phyloP scores from a whole-genome alignment of 2,797 vertebrate genomes.

The Erethizon dorsatum region DNA sequence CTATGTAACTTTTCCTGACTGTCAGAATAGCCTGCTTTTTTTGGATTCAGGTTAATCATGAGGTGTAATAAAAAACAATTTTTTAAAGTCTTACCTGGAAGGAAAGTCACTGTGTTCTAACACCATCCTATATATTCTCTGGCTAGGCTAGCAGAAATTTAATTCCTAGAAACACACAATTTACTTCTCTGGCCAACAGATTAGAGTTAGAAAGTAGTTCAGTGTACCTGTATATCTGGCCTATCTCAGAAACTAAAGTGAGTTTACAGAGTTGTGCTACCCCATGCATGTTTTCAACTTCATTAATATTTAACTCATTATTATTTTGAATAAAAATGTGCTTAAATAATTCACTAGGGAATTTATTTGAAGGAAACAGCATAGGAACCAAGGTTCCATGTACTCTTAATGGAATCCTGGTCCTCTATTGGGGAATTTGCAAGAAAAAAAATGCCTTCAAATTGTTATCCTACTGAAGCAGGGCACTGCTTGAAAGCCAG shows the following conservation, averaged over 20 bases:
- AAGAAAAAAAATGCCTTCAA: background rate
- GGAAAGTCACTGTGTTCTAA: constrained; percentile 3
- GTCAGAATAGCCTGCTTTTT: constrained; percentile 49
- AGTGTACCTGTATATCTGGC: background rate
- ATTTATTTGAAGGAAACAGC: background rate
- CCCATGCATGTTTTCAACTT: background rate
- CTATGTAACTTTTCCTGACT: constrained; percentile 45
- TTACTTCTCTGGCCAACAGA: background rate
- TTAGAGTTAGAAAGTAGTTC: constrained; percentile 23
- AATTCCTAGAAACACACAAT: background rate
- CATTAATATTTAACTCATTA: constrained; percentile 20
- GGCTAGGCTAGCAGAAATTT: background rate
- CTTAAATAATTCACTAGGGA: constrained; percentile 39
- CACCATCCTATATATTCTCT: background rate
- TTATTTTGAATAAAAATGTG: constrained; percentile 37
- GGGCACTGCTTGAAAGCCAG: background rate
- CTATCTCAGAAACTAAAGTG: background rate
- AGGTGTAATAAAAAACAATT: background rate
- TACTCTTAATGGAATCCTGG: background rate
- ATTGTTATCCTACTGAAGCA: background rate
- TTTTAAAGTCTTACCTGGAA: background rate
- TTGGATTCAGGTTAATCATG: constrained; percentile 45
- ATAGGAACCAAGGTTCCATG: background rate
- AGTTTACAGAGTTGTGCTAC: background rate
- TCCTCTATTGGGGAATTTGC: background rate